A percentile compares a stretch with the other conserved stretches of the same genome.
These are phyloP conservation scores for cat (Felis catus) DNA, from an alignment of 2,113 vertebrate genomes.

Conservation along the genomic window DNA sequence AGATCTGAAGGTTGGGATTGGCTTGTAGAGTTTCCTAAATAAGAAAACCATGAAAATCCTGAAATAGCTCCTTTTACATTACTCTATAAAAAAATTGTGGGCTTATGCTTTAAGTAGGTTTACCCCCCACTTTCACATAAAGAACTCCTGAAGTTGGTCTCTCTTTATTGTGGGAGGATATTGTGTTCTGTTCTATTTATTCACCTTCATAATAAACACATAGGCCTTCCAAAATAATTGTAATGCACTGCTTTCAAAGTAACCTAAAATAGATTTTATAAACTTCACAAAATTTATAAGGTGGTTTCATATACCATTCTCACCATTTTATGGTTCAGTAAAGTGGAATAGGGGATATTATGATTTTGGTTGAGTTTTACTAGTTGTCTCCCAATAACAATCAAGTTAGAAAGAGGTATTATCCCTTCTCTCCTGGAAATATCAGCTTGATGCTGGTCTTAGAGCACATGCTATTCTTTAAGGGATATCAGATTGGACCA, in stretches of 20 bases:
- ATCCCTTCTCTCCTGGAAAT: not conserved
- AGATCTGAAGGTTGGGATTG: not conserved
- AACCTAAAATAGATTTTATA: slow-evolving; percentile 20
- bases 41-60: not conserved
- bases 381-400: not conserved
- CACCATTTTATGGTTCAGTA: not conserved
- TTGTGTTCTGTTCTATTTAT: slow-evolving; percentile 39
- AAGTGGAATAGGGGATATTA: not conserved
- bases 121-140: not conserved
- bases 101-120: not conserved
- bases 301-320: not conserved
- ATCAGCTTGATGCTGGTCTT: not conserved
- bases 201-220: slow-evolving; percentile 21
- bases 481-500: not conserved
- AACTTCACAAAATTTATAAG: slow-evolving; percentile 34
- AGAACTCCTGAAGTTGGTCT: not conserved
- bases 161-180: not conserved
- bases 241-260: not conserved
- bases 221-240: not conserved
- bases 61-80: not conserved
- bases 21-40: slow-evolving; percentile 26
- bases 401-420: not conserved
- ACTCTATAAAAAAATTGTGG: not conserved
- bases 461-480: not conserved
- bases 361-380: not conserved